A percentile compares a stretch with the other conserved stretches of the same genome.
Evolutionary conservation across 37 sponge, comb jelly and placozoan genomes (phyloP).

Genomic region (Hexactinellida sp.): DNA sequence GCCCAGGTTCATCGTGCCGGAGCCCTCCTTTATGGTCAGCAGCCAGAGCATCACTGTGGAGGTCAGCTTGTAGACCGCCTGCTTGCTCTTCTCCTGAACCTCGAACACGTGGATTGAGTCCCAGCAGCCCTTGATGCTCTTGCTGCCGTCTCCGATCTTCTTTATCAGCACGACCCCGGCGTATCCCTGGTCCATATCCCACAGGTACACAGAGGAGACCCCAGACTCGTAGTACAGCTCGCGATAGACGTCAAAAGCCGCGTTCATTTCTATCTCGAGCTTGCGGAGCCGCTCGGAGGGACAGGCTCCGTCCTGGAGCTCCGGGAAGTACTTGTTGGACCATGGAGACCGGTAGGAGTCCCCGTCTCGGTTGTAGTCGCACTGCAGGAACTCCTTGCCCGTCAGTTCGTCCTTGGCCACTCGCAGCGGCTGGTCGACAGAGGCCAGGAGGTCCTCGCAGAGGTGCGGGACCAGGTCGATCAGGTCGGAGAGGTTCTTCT

Average conservation of each 20-base stretch:
- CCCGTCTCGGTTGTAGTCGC: constrained; percentile 98
- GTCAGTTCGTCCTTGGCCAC: constrained; percentile 68
- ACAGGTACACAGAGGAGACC: constrained; percentile 83
- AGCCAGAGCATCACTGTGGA: constrained; percentile 97
- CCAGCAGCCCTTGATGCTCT: constrained; percentile 92
- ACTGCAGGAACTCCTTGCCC: constrained; percentile 85
- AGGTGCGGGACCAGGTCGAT: constrained; percentile 84
- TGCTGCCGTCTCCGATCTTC: constrained; percentile 61
- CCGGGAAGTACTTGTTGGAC: constrained; percentile 89
- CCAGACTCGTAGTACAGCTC: constrained; percentile 94
- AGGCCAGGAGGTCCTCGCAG: constrained; percentile 87
- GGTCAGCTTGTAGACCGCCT: constrained; percentile 94
- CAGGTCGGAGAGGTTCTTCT: constrained; percentile 87
- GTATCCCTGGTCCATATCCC: constrained; percentile 94
- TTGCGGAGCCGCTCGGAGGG: constrained; percentile 65
- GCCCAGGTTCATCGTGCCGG: constrained; percentile 92
- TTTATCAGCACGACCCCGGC: constrained; percentile 89
- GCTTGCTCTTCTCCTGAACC: constrained; percentile 75
- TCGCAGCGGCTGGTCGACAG: constrained; percentile 91
- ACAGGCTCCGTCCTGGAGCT: constrained; percentile 55
- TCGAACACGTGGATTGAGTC: constrained; percentile 96
- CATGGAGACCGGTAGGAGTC: constrained; percentile 97
- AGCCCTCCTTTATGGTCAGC: constrained; percentile 67
- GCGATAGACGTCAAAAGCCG: constrained; percentile 87
- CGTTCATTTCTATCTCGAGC: constrained; percentile 84